Evolutionary conservation across 2,113 vertebrate species (phyloP).

Genomic region (Atlantisia rogersi): DNA sequence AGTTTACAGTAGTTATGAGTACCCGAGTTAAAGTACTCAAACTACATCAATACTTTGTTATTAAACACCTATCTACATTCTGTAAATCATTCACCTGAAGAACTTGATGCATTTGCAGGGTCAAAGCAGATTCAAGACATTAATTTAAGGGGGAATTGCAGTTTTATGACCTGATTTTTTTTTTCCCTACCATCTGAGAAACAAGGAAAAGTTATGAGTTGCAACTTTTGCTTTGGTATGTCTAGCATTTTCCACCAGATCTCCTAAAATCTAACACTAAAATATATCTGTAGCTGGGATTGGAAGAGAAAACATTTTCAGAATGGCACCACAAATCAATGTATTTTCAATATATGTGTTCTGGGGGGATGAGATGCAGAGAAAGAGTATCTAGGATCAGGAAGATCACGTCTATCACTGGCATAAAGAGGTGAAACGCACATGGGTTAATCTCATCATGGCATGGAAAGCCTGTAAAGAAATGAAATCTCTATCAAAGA

Average conservation of each 20-base stretch:
- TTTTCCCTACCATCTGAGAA: not conserved
- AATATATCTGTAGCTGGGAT: not conserved
- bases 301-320: not conserved
- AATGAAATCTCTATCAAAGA: not conserved
- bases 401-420: not conserved
- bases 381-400: not conserved
- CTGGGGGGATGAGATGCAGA: not conserved
- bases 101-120: not conserved
- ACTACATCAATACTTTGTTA: not conserved
- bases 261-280: not conserved
- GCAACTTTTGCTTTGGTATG: not conserved
- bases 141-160: not conserved
- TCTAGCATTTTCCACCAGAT: not conserved
- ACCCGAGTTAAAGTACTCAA: not conserved
- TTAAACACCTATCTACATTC: not conserved
- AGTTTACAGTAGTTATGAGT: not conserved
- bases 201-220: not conserved
- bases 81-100: not conserved
- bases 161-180: not conserved
- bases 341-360: not conserved
- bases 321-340: not conserved
- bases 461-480: not conserved
- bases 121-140: not conserved
- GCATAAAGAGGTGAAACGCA: not conserved
- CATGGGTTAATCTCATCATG: not conserved